Conservation (phyloP, 1,140 invertebrate genomes). For the Whitmania pigra region DNA sequence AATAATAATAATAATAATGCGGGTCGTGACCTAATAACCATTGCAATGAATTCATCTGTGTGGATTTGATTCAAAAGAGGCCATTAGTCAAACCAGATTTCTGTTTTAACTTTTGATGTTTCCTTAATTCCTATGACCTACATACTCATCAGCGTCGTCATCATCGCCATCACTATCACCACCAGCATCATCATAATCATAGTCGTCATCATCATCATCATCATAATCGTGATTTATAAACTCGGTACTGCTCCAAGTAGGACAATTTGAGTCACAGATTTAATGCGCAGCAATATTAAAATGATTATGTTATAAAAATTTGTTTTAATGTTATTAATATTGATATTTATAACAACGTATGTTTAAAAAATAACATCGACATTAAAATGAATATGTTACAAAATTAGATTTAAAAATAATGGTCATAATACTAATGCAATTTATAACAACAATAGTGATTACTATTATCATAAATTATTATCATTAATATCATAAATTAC, state of each 20-base stretch:
- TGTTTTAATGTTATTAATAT: too few relatives aligned
- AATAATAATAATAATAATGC: not conserved
- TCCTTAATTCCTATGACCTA: too few relatives aligned
- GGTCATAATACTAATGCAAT: not conserved
- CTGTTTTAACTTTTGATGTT: too few relatives aligned
- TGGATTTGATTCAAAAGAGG: too few relatives aligned
- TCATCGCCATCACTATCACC: not conserved
- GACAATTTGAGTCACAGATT: too few relatives aligned
- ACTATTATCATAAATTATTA: too few relatives aligned
- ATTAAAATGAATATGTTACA: too few relatives aligned
- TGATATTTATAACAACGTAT: not conserved
- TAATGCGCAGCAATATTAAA: too few relatives aligned
- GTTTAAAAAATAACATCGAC: not conserved
- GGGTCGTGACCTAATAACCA: not conserved
- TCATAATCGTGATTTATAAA: constrained; percentile 4
- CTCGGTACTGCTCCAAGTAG: not conserved
- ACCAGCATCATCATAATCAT: not conserved
- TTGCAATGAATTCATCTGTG: too few relatives aligned
- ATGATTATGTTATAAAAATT: too few relatives aligned
- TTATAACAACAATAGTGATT: not conserved
- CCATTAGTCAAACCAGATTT: too few relatives aligned
- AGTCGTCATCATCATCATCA: not conserved
- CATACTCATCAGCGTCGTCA: not conserved
- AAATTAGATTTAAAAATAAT: not conserved
- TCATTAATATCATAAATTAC: too few relatives aligned